Conservation (phyloP, 1,140 invertebrate species). For the Conopomorpha cramerella region DNA sequence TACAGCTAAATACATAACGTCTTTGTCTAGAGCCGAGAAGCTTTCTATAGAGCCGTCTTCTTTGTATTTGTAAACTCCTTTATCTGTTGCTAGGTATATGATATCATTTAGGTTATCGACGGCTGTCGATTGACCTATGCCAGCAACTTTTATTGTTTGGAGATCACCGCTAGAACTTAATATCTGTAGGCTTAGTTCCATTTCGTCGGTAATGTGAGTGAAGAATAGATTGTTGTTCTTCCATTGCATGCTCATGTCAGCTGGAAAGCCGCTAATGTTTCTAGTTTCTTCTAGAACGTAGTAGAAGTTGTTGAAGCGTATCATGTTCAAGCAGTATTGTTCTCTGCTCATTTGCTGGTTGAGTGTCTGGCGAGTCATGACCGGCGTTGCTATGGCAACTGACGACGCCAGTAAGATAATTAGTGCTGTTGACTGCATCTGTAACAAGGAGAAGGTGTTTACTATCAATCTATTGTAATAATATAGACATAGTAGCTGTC, state of each 20-base stretch:
- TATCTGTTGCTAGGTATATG: constrained; percentile 45
- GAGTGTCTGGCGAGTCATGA: constrained; percentile 24
- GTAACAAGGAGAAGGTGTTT: too few species aligned
- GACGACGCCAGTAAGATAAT: constrained; percentile 12
- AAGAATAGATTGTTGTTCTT: constrained; percentile 38
- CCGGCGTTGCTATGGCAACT: constrained; percentile 15
- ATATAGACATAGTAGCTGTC: too few species aligned
- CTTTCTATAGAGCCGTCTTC: constrained; percentile 28
- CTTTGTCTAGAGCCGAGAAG: constrained; percentile 34
- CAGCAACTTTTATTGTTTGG: constrained; percentile 32
- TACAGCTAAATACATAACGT: constrained; percentile 42
- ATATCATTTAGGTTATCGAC: constrained; percentile 50
- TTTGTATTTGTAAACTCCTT: constrained; percentile 47
- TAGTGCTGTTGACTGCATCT: too few species aligned
- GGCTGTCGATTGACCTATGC: constrained; percentile 33
- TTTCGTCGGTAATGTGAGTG: constrained; percentile 40
- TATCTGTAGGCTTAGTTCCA: constrained; percentile 42
- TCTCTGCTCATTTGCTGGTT: constrained; percentile 14
- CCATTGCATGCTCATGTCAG: constrained; percentile 45
- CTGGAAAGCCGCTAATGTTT: constrained; percentile 31
- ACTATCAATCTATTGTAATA: too few species aligned
- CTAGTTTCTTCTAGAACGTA: constrained; percentile 23
- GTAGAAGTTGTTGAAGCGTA: constrained; percentile 34
- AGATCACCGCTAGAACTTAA: constrained; percentile 25
- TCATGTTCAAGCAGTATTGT: constrained; percentile 21